Evolutionary conservation across 2,113 vertebrate genomes (phyloP), one percentile per base, ranked within the genome.

Genomic region (mouse (Mus musculus)): DNA sequence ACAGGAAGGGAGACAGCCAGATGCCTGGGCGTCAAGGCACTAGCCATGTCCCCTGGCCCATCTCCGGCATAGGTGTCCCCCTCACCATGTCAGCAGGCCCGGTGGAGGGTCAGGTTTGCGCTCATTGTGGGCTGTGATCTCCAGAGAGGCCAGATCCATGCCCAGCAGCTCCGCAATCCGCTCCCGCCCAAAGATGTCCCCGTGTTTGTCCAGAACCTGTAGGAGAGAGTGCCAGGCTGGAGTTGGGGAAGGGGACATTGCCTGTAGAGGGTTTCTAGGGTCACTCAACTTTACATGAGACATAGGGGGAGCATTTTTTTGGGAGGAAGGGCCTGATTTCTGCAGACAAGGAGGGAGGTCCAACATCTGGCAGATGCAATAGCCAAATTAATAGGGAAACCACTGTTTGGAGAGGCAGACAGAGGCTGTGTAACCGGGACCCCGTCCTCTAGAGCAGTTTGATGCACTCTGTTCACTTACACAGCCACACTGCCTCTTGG

Each of bases 171-270:
- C 99, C 0, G 99, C 99, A 0, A 99, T 99, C 84, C 99, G 99
- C 97, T 99, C 99, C 81, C 99, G 98, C 65, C 99, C 99, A 0
- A 99, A 99, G 98, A 99, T 99, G 98, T 99, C 99, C 0, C 99
- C 99, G 0, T 99, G 99, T 98, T 99, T 99, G n/a, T 99, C 99
- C 96, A 99, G 97, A 76, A 99, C 99, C 99, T 99, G 89, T 12
- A 5, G 7, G 54, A 36, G 39, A 71, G 46, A 76, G 52, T 3
- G 2, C 5, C 49, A 49, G 36, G 67, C 10, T 52, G 4, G 42
- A 80, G 69, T 17, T 73, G 69, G 49, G 36, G 33, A 36, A 73
- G 52, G 52, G 52, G 52, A 39, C 33, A 65, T 52, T 46, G 81
- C 54, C 71, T 28, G 26, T 33, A 0, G 0, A 4, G 17, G 33